These are phyloP conservation scores for Epinephelus cyanopodus DNA, from an alignment of 2,113 vertebrate genomes.

Conservation along the genomic window DNA sequence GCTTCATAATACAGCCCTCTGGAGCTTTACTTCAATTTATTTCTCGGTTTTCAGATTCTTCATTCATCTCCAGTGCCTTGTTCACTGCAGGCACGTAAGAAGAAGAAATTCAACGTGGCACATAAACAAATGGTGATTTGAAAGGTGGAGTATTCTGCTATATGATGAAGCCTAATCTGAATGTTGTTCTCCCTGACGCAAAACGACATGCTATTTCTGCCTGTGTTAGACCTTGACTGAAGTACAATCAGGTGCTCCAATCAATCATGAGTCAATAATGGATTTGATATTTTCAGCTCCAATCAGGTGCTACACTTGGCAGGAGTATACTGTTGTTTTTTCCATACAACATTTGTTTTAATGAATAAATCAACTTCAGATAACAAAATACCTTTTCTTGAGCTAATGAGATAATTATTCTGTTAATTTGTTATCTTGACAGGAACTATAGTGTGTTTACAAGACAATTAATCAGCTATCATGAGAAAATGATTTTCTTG, in stretches of 20 bases:
- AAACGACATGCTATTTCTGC: neutral
- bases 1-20: too few species aligned
- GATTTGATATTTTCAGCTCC: neutral
- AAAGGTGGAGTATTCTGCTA: too few species aligned
- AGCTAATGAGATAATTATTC: constrained; percentile 4
- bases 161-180: too few species aligned
- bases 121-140: too few species aligned
- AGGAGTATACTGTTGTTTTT: neutral
- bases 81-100: too few species aligned
- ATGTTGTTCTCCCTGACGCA: too few species aligned
- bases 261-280: neutral
- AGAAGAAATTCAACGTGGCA: too few species aligned
- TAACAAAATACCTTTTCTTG: neutral
- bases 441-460: neutral
- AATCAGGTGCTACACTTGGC: neutral
- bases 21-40: too few species aligned
- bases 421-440: constrained; percentile 2
- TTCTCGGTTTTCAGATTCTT: too few species aligned
- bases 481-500: constrained; percentile 7
- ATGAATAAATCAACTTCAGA: neutral
- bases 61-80: too few species aligned
- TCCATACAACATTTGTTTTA: neutral
- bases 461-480: neutral
- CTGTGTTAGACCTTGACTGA: neutral
- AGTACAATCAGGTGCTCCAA: neutral